Base-by-base conservation (phyloP, 1,140 invertebrate species). In the Macrobrachium nipponense region DNA sequence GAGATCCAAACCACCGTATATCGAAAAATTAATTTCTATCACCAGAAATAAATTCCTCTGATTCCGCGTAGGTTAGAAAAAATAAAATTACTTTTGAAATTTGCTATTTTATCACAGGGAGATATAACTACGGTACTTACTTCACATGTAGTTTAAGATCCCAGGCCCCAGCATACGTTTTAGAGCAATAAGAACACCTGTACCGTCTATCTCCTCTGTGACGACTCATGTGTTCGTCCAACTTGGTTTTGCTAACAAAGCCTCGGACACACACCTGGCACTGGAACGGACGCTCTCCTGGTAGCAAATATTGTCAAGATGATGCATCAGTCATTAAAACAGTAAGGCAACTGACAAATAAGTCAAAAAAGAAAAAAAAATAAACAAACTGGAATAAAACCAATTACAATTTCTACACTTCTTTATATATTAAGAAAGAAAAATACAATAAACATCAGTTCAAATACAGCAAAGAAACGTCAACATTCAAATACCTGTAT, bases 141-240 rank as follows among this genome's bases (percentile, higher is more conserved):
- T 82, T 89, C 14, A 89, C 81, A 80, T 90, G 89, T 18, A 87
- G 68, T 27, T 89, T 89, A n/a, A 90, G 87, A 80, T 90, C 89
- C 85, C 87, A 89, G 51, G 88, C 87, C 62, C 87, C 87, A 20
- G 90, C 89, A 81, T 90, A 91, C 2, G 89, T 82, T 89, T 94
- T 94, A 17, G 92, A 92, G 88, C 93, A 93, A 27, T 91, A 91
- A 23, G 89, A 88, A 87, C 93, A 94, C 86, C 92, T 89, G 88
- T 92, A 92, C 20, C 92, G 91, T 88, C 93, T 93, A 78, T 93
- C 93, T 70, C 92, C 91, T 6, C 92, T 93, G 89, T 94, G 93
- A 76, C 94, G 93, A 80, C 91, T 90, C 43, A 92, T 89, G 84
- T 93, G 92, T 80, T 92, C 92, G 51, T 92, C 92, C 36, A 93